Evolutionary conservation across 2,888 invertebrate genomes (phyloP).

Genomic region (Shargacucullia verbasci): DNA sequence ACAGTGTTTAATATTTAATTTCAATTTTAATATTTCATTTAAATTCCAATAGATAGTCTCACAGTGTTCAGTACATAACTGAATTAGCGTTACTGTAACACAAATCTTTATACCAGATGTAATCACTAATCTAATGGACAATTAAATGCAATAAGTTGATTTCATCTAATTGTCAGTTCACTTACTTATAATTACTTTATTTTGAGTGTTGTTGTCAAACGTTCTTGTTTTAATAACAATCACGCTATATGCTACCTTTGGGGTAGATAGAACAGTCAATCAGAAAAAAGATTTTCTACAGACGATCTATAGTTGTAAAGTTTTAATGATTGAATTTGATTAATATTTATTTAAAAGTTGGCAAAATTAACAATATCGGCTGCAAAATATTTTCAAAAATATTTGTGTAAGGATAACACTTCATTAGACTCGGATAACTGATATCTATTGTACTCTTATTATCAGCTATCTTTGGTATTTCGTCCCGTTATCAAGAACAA

Average conservation of each 20-base stretch:
- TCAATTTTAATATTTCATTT: background rate
- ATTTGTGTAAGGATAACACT: too few species aligned
- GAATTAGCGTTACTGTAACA: conserved; percentile 19
- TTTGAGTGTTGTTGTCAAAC: background rate
- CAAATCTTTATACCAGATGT: conserved; percentile 62
- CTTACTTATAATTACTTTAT: conserved; percentile 7
- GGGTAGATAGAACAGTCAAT: background rate
- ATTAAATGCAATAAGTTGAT: conserved; percentile 63
- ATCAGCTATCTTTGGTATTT: too few species aligned
- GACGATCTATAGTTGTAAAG: too few species aligned
- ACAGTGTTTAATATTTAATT: too few species aligned
- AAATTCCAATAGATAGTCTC: conserved; percentile 1
- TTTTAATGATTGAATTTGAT: too few species aligned
- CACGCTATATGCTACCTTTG: background rate
- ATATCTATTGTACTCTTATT: too few species aligned
- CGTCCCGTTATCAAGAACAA: too few species aligned
- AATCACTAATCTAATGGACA: conserved; percentile 60
- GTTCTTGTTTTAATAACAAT: background rate
- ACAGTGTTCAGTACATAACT: conserved; percentile 32
- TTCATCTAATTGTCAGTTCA: conserved; percentile 29
- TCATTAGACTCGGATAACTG: too few species aligned
- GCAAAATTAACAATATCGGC: too few species aligned
- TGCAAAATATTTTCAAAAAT: too few species aligned
- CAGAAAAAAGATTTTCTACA: too few species aligned
- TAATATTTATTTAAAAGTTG: too few species aligned